A percentile compares a stretch with the other conserved stretches of the same genome.
Conservation (phyloP, 1,140 invertebrate genomes). For the Euglossa dilemma region DNA sequence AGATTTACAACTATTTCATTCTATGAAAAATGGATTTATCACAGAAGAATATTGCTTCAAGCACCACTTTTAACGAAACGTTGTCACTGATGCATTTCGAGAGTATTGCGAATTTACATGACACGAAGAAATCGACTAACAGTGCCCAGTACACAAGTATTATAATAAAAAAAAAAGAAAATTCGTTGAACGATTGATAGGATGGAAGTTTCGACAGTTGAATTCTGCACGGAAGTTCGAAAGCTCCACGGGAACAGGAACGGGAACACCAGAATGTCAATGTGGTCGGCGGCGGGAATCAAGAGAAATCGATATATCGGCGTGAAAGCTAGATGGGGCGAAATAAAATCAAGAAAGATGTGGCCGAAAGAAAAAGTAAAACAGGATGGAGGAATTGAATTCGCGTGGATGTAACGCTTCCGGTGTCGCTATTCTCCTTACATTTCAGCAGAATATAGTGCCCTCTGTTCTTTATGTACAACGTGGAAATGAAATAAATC, state of each 20-base stretch:
- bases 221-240: not conserved
- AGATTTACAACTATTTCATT: too few species aligned
- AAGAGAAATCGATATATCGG: conserved; percentile 4
- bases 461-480: not conserved
- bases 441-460: not conserved
- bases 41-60: not conserved
- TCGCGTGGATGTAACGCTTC: not conserved
- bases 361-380: not conserved
- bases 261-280: not conserved
- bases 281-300: not conserved
- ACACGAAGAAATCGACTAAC: not conserved
- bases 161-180: not conserved
- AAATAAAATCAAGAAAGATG: not conserved
- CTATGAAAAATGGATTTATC: too few species aligned
- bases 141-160: not conserved
- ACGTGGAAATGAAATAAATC: not conserved
- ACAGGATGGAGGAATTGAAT: not conserved
- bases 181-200: not conserved
- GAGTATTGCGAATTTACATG: not conserved
- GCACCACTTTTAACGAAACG: too few species aligned
- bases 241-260: not conserved
- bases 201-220: not conserved
- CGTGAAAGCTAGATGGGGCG: not conserved
- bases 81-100: too few species aligned
- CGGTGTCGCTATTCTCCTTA: not conserved